These are phyloP conservation scores for Cygnus atratus DNA, from an alignment of 2,113 vertebrate species.

Conservation along the genomic window DNA sequence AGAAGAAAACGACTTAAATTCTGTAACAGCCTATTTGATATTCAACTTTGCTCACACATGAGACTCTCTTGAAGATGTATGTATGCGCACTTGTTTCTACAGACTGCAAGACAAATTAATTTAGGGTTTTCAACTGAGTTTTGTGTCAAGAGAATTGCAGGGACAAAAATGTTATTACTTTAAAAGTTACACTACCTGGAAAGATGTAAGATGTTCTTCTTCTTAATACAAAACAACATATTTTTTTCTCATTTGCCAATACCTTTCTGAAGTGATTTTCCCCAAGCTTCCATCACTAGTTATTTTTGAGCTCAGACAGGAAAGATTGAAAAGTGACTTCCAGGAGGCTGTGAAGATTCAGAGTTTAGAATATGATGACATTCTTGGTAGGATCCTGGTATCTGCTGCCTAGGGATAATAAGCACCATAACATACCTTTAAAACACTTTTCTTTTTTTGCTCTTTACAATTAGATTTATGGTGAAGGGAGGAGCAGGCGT, in stretches of 20 bases:
- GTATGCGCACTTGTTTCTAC: not conserved
- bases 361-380: not conserved
- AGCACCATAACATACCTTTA: rapidly evolving
- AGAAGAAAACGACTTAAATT: not conserved
- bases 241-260: not conserved
- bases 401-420: not conserved
- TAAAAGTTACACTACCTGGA: not conserved
- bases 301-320: not conserved
- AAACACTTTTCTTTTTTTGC: not conserved
- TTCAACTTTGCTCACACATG: not conserved
- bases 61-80: not conserved
- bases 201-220: not conserved
- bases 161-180: not conserved
- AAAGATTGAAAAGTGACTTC: not conserved
- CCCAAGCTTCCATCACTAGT: not conserved
- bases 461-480: not conserved
- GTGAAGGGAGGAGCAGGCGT: not conserved
- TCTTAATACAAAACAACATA: not conserved
- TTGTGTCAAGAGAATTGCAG: not conserved
- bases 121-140: not conserved
- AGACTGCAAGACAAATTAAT: not conserved
- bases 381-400: not conserved
- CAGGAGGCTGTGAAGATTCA: not conserved
- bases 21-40: not conserved
- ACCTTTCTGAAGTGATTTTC: not conserved